Percentiles rank a stretch among this genome's conserved stretches.
phyloP scores from a whole-genome alignment of 2,888 invertebrate species.

The Criorhina ranunculi region DNA sequence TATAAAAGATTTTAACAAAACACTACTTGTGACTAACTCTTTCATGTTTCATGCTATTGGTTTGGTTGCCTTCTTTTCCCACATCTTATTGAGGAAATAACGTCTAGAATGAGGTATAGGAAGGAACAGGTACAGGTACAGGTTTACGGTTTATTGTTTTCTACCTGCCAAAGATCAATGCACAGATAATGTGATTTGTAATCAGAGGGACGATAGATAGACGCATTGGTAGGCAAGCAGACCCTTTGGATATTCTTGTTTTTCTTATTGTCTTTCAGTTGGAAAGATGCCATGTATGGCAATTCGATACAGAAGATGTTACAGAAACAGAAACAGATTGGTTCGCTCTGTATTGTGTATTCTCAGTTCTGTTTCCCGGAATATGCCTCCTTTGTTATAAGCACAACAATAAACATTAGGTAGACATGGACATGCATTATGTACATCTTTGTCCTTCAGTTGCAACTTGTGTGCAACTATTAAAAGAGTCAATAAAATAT shows the following conservation, averaged over 20 bases:
- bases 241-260: conserved; percentile 24
- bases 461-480: not conserved
- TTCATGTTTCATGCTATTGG: conserved; percentile 25
- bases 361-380: not conserved
- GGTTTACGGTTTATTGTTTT: not conserved
- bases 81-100: conserved; percentile 5
- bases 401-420: too few species aligned
- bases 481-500: too few species aligned
- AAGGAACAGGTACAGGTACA: conserved; percentile 10
- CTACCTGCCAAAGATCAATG: conserved; percentile 3
- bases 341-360: not conserved
- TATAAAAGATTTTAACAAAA: not conserved
- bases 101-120: too few species aligned
- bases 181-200: conserved; percentile 5
- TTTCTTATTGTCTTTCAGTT: conserved; percentile 4
- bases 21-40: conserved; percentile 29
- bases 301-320: too few species aligned
- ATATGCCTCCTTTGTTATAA: not conserved
- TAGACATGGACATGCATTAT: too few species aligned
- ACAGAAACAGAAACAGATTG: too few species aligned
- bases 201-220: not conserved
- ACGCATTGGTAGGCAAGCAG: not conserved
- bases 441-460: not conserved
- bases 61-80: conserved; percentile 1
- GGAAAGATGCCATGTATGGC: too few species aligned